These are phyloP conservation scores for Stegophylla sp. DNA, from an alignment of 2,888 invertebrate genomes.

Conservation along the genomic window DNA sequence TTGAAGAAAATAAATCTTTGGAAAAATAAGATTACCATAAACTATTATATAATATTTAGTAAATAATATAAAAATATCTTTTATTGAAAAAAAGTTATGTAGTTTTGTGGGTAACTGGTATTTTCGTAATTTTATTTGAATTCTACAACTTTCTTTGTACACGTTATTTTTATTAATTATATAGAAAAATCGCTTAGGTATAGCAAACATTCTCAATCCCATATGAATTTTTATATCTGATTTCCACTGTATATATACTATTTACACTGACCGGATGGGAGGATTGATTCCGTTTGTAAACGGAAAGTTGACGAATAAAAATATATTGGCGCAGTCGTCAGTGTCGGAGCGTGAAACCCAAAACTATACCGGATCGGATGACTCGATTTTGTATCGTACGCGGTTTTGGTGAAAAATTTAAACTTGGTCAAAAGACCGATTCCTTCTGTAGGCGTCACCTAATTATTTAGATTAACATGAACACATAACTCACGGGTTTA, in stretches of 20 bases:
- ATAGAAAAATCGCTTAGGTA: not conserved
- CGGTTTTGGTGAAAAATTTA: constrained; percentile 37
- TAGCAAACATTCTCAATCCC: no score
- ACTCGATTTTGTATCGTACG: constrained; percentile 45
- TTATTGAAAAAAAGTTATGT: not conserved
- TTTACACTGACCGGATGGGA: constrained; percentile 36
- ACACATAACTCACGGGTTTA: not conserved
- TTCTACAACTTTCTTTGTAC: no score
- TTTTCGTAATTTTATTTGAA: no score
- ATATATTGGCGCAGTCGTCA: constrained; percentile 30
- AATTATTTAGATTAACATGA: not conserved
- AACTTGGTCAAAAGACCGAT: constrained; percentile 39
- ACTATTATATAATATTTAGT: no score
- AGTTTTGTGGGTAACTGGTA: no score
- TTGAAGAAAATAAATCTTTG: no score
- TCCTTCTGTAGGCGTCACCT: constrained; percentile 44
- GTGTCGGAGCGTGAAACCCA: constrained; percentile 27
- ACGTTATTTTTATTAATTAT: not conserved
- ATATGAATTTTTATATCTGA: no score
- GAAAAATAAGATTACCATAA: no score
- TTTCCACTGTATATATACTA: no score
- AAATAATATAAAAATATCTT: not conserved
- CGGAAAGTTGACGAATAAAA: constrained; percentile 39
- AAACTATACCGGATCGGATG: constrained; percentile 50
- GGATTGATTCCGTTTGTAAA: constrained; percentile 37